Base-by-base conservation (phyloP, 1,140 invertebrate species). In the Portunus trituberculatus region DNA sequence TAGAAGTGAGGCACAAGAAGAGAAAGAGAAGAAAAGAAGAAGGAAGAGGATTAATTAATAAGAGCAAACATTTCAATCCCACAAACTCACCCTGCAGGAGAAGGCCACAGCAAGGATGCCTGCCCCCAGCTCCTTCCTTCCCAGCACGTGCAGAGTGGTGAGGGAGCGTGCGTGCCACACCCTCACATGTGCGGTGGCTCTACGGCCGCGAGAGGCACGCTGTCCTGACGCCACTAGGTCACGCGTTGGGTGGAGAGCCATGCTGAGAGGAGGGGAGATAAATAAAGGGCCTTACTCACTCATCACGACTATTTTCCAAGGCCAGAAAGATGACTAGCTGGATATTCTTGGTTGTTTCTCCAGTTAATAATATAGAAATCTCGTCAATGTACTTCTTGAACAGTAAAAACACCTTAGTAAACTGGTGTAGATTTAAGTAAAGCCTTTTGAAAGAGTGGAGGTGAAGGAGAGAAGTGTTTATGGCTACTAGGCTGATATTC, bases 121-220 rank as follows among this genome's bases (percentile, higher is more conserved):
- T 93, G 98, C 98, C 96, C 99, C 98, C 96, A 99, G 98, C 96
- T 99, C 98, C 0, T 98, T 98, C 98, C 99, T 98, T 16, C 99
- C 98, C 96, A 99, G 99, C 16, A 99, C 98, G 96, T 99, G 98
- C 10, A 99, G 97, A 0, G 99, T 99, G 96, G 98, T 98, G 93
- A 99, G 97, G 29, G 98, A 99, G 96, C 99, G 98, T 0, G 98
- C 98, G 96, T 99, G 99, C 99, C 99, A 99, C 96, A 99, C 98
- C 67, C 99, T 97, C 12, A 99, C 98, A 96, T 99, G 99, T 0
- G 99, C 98, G 97, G 99, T 98, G 45, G 98, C 98, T 96, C 98
- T 98, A 29, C 93, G 59, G 31, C 96, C 96, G 67, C 98, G 97
- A 0, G 98, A 98, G 0, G 98, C 98, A 96, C 97, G 98, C 97